These are phyloP conservation scores for Bradypodion ventrale DNA, from an alignment of 2,797 vertebrate species.

Conservation along the genomic window DNA sequence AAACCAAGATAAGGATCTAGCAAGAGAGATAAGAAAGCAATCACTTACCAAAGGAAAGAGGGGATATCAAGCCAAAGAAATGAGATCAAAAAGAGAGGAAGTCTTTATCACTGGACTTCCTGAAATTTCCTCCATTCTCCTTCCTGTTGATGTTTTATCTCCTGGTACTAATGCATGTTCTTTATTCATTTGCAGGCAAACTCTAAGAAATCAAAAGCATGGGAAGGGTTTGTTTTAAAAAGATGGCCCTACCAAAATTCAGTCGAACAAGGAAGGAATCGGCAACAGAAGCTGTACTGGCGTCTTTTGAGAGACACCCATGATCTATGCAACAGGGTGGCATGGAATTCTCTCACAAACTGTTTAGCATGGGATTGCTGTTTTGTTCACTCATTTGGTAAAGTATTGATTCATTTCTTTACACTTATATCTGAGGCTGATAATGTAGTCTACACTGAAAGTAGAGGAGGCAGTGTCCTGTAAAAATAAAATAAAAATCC, in stretches of 20 bases:
- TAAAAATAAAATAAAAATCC: neutral
- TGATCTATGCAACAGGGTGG: neutral
- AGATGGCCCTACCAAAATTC: neutral
- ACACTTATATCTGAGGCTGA: neutral
- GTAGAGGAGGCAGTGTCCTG: neutral
- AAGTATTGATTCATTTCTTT: neutral
- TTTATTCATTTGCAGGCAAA: conserved; percentile 4
- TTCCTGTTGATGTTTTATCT: conserved; percentile 36
- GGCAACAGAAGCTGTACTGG: neutral
- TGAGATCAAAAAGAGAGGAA: conserved; percentile 35
- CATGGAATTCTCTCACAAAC: neutral
- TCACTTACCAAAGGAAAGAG: conserved; percentile 1
- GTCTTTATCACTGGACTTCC: conserved; percentile 27
- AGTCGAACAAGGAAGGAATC: neutral
- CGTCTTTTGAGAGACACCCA: neutral
- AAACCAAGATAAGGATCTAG: conserved; percentile 54
- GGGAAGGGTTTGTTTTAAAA: neutral
- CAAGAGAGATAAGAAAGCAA: conserved; percentile 43
- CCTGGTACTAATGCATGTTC: neutral
- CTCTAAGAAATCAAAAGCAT: neutral
- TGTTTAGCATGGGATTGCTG: neutral
- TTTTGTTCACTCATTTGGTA: neutral
- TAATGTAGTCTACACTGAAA: neutral
- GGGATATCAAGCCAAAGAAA: conserved; percentile 15
- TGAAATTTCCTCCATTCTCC: conserved; percentile 23